Percentiles rank a stretch among this genome's conserved stretches.
These are phyloP conservation scores for Melanotaenia duboulayi DNA, from an alignment of 2,113 vertebrate genomes.

Conservation along the genomic window DNA sequence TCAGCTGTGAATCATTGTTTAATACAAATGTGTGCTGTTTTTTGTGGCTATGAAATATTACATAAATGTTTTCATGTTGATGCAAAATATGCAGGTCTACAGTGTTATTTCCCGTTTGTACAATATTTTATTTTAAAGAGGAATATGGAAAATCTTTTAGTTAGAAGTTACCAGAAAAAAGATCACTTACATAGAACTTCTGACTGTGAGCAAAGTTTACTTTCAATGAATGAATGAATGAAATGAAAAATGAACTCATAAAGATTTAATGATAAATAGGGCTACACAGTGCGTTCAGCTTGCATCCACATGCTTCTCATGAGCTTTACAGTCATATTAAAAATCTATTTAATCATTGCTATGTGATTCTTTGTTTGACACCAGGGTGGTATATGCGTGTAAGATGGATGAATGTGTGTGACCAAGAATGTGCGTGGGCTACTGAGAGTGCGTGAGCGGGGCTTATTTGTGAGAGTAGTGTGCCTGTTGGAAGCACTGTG, in stretches of 20 bases:
- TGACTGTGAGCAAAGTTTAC: too few relatives aligned
- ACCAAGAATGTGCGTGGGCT: constrained; percentile 59
- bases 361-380: constrained; percentile 18
- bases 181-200: not conserved
- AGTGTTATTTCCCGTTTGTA: constrained; percentile 18
- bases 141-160: constrained; percentile 16
- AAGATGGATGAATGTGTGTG: constrained; percentile 50
- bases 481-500: constrained; percentile 68
- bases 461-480: constrained; percentile 48
- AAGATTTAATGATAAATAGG: too few relatives aligned
- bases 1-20: constrained; percentile 31
- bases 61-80: constrained; percentile 43
- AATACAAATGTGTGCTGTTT: constrained; percentile 3
- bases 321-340: constrained; percentile 9
- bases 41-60: constrained; percentile 9
- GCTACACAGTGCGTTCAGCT: not conserved
- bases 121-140: constrained; percentile 12
- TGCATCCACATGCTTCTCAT: not conserved
- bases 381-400: constrained; percentile 26
- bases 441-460: constrained; percentile 49
- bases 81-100: not conserved
- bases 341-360: constrained; percentile 16
- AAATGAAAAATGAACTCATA: too few relatives aligned
- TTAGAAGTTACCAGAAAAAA: too few relatives aligned
- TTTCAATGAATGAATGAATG: too few relatives aligned